Evolutionary conservation across 2,113 vertebrate species (phyloP), one percentile per base, ranked within the genome.

Genomic region (Chaetodon trifascialis): DNA sequence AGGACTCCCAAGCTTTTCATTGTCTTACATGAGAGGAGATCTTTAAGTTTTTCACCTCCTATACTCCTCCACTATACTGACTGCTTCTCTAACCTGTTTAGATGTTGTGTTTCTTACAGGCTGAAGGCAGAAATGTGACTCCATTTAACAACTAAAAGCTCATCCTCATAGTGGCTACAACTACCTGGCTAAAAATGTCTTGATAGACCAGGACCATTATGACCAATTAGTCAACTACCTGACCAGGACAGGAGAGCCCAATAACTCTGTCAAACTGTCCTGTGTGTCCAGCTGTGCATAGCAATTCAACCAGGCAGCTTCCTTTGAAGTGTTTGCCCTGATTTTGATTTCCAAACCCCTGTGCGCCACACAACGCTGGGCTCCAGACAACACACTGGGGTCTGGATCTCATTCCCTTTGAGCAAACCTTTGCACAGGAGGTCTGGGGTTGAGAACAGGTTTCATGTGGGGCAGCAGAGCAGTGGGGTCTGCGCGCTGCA

Each of bases 401-500:
- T 81, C 46, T 36, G 19, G 1, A n/a, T 71, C 30, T 74, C 59
- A 63, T 76, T 65, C 73, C 67, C 68, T 84, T 73, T 66, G 70
- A 77, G 59, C 17, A 59, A 36, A 81, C 83, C 83, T 30, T 71
- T 64, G 79, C 14, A 58, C 42, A 69, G 62, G 62, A 87, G 62
- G 60, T 68, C 69, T 68, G 30, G 44, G 46, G 69, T 76, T 86
- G 60, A 67, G 46, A 78, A 64, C 51, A 30, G n/a, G 75, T 69
- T 84, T 82, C 62, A 75, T 67, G 76, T 55, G 69, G 69, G 60
- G 25, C 56, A 73, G 68, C 51, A 25, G 59, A 77, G 71, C 10
- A 46, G 73, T 12, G 30, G 15, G 65, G 56, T 60, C 77, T 85
- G 79, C 1, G 1, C 7, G 4, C 58, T 69, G 75, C 60, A 84